Evolutionary conservation across 2,113 vertebrate species (phyloP).

Genomic region (Octodon degus): DNA sequence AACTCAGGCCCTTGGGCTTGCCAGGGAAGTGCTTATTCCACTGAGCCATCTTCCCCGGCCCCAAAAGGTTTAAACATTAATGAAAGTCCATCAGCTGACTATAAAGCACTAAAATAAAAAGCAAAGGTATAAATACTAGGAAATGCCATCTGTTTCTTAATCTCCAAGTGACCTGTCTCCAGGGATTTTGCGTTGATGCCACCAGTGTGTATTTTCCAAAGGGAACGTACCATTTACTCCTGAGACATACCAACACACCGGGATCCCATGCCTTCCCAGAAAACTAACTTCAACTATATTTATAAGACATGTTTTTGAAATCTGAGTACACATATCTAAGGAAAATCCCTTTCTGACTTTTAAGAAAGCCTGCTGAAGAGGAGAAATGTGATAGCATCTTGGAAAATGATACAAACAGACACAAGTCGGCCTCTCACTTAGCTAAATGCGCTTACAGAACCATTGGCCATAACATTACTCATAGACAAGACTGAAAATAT

Average conservation of each 20-base stretch:
- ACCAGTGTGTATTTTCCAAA: not conserved
- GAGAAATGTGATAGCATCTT: constrained; percentile 56
- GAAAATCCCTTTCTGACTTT: constrained; percentile 39
- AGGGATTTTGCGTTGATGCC: not conserved
- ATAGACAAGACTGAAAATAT: not conserved
- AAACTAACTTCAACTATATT: constrained; percentile 41
- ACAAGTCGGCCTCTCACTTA: not conserved
- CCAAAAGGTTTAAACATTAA: constrained; percentile 7
- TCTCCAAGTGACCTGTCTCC: not conserved
- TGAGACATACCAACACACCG: not conserved
- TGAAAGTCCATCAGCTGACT: not conserved
- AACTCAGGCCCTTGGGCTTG: too few relatives aligned
- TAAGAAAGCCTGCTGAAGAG: constrained; percentile 54
- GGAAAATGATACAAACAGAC: constrained; percentile 60
- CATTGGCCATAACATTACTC: not conserved
- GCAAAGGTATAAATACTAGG: not conserved
- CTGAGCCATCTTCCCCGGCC: too few relatives aligned
- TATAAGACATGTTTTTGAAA: constrained; percentile 60
- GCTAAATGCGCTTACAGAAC: not conserved
- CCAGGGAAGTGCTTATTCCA: too few relatives aligned
- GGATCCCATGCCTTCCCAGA: not conserved
- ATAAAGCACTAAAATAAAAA: not conserved
- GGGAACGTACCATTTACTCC: not conserved
- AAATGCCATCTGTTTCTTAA: constrained; percentile 9
- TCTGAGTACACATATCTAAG: not conserved